Percentiles rank a stretch among this genome's conserved stretches.
phyloP scores from a whole-genome alignment of 1,140 invertebrate species.

The Scaptomyza montana region DNA sequence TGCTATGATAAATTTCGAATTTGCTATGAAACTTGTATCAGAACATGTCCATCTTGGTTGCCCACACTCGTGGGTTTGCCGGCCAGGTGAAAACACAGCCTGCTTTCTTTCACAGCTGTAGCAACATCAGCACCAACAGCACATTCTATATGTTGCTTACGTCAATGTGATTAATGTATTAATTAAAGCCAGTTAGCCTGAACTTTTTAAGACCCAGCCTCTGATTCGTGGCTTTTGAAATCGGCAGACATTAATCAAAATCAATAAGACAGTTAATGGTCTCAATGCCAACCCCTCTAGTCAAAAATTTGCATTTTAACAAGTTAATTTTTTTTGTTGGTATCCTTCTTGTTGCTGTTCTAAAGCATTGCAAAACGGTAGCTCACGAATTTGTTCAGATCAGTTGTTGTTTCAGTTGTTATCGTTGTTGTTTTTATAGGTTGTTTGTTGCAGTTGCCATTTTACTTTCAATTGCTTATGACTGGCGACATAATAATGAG shows the following conservation, averaged over 20 bases:
- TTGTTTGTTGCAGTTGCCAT: conserved; percentile 26
- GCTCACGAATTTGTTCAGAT: conserved; percentile 70
- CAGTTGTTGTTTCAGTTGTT: conserved; percentile 28
- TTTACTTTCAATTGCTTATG: conserved; percentile 76
- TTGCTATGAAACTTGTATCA: conserved; percentile 80
- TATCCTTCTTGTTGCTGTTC: conserved; percentile 41
- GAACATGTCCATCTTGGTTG: conserved; percentile 77
- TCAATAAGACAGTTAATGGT: conserved; percentile 64
- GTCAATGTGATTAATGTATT: conserved; percentile 71
- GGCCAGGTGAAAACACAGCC: conserved; percentile 59
- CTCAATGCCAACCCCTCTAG: conserved; percentile 72
- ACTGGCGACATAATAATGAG: conserved; percentile 79
- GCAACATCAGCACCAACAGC: conserved; percentile 39
- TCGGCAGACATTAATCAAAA: conserved; percentile 77
- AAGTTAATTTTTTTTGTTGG: conserved; percentile 67
- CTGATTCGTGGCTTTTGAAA: conserved; percentile 55
- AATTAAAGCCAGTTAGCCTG: conserved; percentile 65
- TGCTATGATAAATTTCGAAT: conserved; percentile 77
- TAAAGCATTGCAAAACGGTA: conserved; percentile 72
- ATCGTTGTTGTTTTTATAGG: conserved; percentile 21
- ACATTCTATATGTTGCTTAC: conserved; percentile 25
- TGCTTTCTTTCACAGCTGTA: conserved; percentile 55
- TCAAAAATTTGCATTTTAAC: conserved; percentile 79
- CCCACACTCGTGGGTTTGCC: conserved; percentile 57
- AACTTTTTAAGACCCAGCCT: conserved; percentile 62